Base-by-base conservation (phyloP, 2,888 invertebrate species). In the Ferdinandea cuprea region DNA sequence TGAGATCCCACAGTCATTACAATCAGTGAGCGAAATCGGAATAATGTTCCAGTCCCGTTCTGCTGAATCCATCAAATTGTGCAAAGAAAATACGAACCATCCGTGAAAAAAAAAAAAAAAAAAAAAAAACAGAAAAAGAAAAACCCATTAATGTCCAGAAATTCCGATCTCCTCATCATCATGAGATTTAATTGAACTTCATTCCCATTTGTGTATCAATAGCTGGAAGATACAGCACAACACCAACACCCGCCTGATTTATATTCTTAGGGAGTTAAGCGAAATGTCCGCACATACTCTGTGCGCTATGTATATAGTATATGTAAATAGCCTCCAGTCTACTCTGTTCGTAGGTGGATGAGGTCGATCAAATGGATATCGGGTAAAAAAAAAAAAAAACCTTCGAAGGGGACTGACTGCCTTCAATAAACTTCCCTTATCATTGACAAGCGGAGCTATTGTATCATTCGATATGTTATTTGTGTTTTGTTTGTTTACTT, bases 171-270 rank as follows among this genome's bases (percentile, higher is more conserved):
- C 69, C 61, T 69, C 76, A 77, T 69, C 69, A 54, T n/a, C 52
- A 37, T 63, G 37, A 63, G 46, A 77, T 77, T 63, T 71, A 68
- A 79, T 74, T 74, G 73, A 61, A 56, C 50, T 42, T 40, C 28
- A 54, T 46, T 21, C 40, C 48, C 52, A 17, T 21, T 61, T 44
- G 11, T 32, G 44, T 52, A 42, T 72, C 66, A 9, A 48, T 35
- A 50, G 52, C 72, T 58, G 56, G 28, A 52, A 59, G 59, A 77
- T 56, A 65, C 19, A 50, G 44, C 11, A 35, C 52, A 28, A 52
- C 61, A 46, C 17, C 52, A 28, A 52, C 61, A 46, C 17, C 21
- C 28, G 25, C 68, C 59, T 73, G 54, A 73, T 52, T 68, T 79
- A 68, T 73, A 21, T 52, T 37, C 5, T 25, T 9, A 17, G 58